These are phyloP conservation scores for Xanthorhoe designata DNA, from an alignment of 2,888 invertebrate genomes.

Conservation along the genomic window DNA sequence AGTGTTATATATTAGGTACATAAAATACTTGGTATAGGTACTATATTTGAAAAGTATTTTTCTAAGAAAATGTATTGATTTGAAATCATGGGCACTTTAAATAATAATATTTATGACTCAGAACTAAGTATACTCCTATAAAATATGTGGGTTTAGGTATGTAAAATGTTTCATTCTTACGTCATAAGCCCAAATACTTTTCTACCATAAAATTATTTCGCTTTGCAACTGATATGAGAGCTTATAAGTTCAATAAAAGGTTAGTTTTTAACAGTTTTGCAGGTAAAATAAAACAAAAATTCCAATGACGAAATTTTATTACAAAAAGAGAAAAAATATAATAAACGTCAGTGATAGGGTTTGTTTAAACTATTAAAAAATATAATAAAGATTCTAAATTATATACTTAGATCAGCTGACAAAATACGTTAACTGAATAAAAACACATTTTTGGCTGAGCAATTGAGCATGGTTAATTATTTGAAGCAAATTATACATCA, in stretches of 20 bases:
- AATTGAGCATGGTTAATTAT: neutral
- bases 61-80: neutral
- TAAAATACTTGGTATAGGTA: neutral
- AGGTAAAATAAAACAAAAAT: constrained; percentile 10
- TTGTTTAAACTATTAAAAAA: neutral
- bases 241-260: neutral
- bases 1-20: neutral
- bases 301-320: constrained; percentile 29
- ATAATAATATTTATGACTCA: too few relatives aligned
- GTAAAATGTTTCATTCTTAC: too few relatives aligned
- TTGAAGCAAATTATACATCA: too few relatives aligned
- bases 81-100: too few relatives aligned
- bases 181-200: too few relatives aligned
- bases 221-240: too few relatives aligned
- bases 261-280: neutral
- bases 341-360: neutral
- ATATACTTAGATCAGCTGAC: neutral
- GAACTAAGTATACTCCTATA: too few relatives aligned
- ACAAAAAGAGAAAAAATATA: constrained; percentile 3
- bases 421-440: neutral
- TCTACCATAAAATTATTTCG: too few relatives aligned
- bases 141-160: too few relatives aligned
- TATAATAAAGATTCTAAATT: neutral
- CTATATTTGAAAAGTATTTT: neutral
- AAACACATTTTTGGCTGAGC: neutral